Conservation (phyloP, 2,888 invertebrate genomes). For the Eucera pruinosa region DNA sequence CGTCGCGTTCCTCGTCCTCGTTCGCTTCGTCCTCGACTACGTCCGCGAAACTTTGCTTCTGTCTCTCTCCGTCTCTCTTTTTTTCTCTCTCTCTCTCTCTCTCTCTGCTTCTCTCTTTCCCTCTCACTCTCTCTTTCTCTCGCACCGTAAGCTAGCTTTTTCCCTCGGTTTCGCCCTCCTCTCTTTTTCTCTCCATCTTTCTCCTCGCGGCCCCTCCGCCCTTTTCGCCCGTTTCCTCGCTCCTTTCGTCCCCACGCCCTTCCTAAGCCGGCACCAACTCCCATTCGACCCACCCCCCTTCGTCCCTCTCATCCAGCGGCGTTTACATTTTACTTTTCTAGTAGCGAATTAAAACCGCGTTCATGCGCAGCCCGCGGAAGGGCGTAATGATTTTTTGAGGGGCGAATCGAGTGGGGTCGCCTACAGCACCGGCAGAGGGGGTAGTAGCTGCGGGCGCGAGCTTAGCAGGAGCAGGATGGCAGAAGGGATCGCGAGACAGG, state of each 20-base stretch:
- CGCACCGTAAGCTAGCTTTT: constrained; percentile 47
- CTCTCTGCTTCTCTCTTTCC: constrained; percentile 13
- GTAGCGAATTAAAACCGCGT: constrained; percentile 87
- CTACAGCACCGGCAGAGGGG: constrained; percentile 82
- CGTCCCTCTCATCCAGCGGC: constrained; percentile 67
- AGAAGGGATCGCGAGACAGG: constrained; percentile 68
- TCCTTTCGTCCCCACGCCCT: constrained; percentile 58
- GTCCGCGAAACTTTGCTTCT: constrained; percentile 68
- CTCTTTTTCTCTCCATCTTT: constrained; percentile 27
- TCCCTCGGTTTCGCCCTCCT: constrained; percentile 58
- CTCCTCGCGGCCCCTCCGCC: constrained; percentile 42
- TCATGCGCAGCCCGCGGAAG: constrained; percentile 88
- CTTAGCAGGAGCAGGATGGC: constrained; percentile 71
- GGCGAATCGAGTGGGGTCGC: constrained; percentile 91
- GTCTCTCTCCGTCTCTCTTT: constrained; percentile 30
- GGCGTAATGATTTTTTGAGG: constrained; percentile 94
- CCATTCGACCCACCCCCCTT: constrained; percentile 83
- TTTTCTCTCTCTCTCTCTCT: constrained; percentile 6
- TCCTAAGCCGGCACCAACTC: constrained; percentile 83
- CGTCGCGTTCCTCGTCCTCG: constrained; percentile 69
- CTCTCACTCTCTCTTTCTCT: constrained; percentile 50
- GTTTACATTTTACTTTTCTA: constrained; percentile 83
- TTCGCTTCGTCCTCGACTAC: constrained; percentile 68
- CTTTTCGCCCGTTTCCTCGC: constrained; percentile 23
- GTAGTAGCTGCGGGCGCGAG: constrained; percentile 68